These are phyloP conservation scores for Mactra quadrangularis DNA, from an alignment of 1,140 invertebrate species.

Conservation along the genomic window DNA sequence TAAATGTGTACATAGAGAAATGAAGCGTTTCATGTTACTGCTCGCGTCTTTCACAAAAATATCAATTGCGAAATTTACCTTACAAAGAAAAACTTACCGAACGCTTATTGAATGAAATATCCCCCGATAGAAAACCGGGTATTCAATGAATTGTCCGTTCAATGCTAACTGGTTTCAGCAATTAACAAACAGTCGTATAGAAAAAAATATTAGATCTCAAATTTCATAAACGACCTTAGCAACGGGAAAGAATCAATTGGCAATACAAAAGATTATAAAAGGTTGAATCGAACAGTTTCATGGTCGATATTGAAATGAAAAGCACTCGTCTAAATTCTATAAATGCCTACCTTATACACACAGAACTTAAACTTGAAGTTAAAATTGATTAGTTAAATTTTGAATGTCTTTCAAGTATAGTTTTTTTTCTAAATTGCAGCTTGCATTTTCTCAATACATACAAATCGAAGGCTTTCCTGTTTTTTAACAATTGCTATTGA, in stretches of 20 bases:
- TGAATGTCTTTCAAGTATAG: slow-evolving; percentile 28
- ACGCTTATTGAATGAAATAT: no score
- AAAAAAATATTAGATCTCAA: slow-evolving; percentile 37
- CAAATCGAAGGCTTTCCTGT: not conserved
- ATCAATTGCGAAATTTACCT: no score
- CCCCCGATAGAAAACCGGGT: no score
- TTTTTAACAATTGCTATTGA: slow-evolving; percentile 26
- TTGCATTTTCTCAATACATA: slow-evolving; percentile 13
- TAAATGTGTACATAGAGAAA: no score
- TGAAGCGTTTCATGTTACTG: no score
- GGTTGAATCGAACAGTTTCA: slow-evolving; percentile 33
- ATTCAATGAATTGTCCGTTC: no score
- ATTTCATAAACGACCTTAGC: slow-evolving; percentile 43
- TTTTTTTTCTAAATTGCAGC: slow-evolving; percentile 3
- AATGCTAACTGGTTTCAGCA: no score
- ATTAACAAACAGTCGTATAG: not conserved
- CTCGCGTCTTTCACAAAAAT: no score
- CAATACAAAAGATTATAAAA: slow-evolving; percentile 43
- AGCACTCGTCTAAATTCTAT: slow-evolving; percentile 31
- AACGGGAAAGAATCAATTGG: slow-evolving; percentile 14
- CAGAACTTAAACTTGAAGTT: slow-evolving; percentile 32
- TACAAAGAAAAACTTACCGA: no score
- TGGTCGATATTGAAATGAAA: slow-evolving; percentile 41
- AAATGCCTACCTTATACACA: slow-evolving; percentile 11
- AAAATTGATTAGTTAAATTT: slow-evolving; percentile 39